A percentile compares a stretch with the other conserved stretches of the same genome.
Conservation (phyloP, 2,888 invertebrate species). For the Drosophila basisetae region DNA sequence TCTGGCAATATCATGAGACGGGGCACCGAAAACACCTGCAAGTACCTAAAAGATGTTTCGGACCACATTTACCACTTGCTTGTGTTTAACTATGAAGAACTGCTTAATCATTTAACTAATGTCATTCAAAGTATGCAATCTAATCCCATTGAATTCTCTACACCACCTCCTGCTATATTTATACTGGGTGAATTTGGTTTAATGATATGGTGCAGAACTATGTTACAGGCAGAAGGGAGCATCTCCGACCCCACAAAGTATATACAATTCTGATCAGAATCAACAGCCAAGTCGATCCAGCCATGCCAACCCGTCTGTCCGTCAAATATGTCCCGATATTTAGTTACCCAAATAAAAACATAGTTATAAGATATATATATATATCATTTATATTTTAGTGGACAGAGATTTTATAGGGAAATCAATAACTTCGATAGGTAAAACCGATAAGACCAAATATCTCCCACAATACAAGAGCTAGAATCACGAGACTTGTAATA, state of each 20-base stretch:
- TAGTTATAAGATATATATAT: no score
- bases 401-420: no score
- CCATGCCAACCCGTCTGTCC: background rate
- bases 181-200: background rate
- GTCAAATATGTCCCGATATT: background rate
- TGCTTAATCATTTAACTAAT: conserved; percentile 88
- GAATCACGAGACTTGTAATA: background rate
- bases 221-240: background rate
- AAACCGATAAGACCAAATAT: background rate
- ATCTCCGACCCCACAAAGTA: background rate
- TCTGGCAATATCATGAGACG: conserved; percentile 88
- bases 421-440: no score
- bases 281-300: background rate
- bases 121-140: conserved; percentile 87
- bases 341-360: background rate
- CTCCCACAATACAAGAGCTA: background rate
- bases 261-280: background rate
- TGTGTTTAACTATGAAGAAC: conserved; percentile 90
- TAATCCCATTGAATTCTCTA: background rate
- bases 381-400: no score
- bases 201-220: background rate
- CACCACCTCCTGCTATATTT: background rate
- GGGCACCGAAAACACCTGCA: conserved; percentile 88
- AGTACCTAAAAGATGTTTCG: conserved; percentile 90
- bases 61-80: conserved; percentile 90